phyloP scores from a whole-genome alignment of 2,113 vertebrate species.

The Clupea harengus region DNA sequence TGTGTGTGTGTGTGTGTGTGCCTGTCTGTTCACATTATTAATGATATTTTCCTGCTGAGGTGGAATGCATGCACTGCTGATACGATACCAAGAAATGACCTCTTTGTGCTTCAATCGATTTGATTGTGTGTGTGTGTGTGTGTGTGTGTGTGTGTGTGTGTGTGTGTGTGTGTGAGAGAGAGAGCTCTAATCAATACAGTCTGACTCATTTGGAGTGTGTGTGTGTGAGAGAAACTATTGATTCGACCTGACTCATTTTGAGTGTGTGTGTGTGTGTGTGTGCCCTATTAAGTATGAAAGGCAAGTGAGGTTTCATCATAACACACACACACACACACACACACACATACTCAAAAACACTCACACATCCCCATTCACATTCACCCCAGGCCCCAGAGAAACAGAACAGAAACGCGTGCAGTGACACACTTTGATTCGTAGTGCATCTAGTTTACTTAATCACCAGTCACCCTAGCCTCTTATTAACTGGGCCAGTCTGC shows the following conservation, averaged over 20 bases:
- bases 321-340: too few relatives aligned
- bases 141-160: constrained; percentile 22
- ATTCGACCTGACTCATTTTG: too few relatives aligned
- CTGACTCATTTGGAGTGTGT: not conserved
- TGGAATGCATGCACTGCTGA: not conserved
- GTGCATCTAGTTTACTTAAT: too few relatives aligned
- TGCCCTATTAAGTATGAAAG: not conserved
- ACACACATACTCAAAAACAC: too few relatives aligned
- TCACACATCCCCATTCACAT: too few relatives aligned
- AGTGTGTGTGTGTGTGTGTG: constrained; percentile 8
- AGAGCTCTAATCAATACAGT: too few relatives aligned
- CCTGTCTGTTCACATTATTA: not conserved
- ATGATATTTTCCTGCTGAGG: not conserved
- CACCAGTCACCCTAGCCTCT: too few relatives aligned
- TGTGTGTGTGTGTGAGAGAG: too few relatives aligned
- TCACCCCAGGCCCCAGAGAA: too few relatives aligned
- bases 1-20: not conserved
- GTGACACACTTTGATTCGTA: too few relatives aligned
- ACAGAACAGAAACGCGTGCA: too few relatives aligned
- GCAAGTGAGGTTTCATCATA: too few relatives aligned
- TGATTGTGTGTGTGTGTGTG: not conserved
- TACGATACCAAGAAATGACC: not conserved
- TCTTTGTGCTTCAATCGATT: not conserved
- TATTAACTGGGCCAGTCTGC: not conserved
- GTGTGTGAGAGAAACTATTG: not conserved